Base-by-base conservation (phyloP, 2,888 invertebrate species). In the Latrodectus elegans region DNA sequence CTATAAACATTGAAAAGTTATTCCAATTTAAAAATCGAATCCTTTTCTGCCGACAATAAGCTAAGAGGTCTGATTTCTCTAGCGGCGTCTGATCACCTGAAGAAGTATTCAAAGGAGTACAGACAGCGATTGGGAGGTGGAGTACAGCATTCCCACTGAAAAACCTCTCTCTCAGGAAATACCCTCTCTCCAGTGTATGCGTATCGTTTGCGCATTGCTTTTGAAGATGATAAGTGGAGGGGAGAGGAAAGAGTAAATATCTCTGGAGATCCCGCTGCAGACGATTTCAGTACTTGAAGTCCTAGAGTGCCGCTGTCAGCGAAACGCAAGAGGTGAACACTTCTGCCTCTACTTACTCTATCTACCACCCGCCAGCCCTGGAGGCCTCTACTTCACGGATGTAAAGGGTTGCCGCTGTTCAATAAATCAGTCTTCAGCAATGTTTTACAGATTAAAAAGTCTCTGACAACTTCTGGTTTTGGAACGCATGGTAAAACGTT, bases 261-360 rank as follows among this genome's bases (percentile, higher is more conserved):
- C 38, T 26, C 52, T 74, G 67, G 76, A 83, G 83, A 83, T 75
- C 49, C 51, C 51, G 65, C 71, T n/a, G 74, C 85, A 85, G 80
- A 80, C 85, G 85, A 80, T 85, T 75, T 76, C 65, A 22, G 15
- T 22, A 77, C 85, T 85, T 60, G 60, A 85, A 71, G 55, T 52
- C n/a, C 65, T 85, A 75, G 70, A 85, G 85, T 85, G 80, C 75
- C 80, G 79, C 80, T 74, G 85, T 85, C 85, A 85, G 85, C 85
- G 80, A 80, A 85, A 80, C 73, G 80, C 75, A 85, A 85, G 85
- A 85, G 85, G 70, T 80, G 74, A 79, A 74, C 74, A 68, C 79
- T 85, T 75, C 38, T 79, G 11, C 70, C 38, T 10, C 71, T 15
- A 71, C 70, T 70, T 64, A n/a, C 38, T 77, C 68, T 38, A 38